Conservation (phyloP, 2,888 invertebrate genomes). For the Tuta absoluta region DNA sequence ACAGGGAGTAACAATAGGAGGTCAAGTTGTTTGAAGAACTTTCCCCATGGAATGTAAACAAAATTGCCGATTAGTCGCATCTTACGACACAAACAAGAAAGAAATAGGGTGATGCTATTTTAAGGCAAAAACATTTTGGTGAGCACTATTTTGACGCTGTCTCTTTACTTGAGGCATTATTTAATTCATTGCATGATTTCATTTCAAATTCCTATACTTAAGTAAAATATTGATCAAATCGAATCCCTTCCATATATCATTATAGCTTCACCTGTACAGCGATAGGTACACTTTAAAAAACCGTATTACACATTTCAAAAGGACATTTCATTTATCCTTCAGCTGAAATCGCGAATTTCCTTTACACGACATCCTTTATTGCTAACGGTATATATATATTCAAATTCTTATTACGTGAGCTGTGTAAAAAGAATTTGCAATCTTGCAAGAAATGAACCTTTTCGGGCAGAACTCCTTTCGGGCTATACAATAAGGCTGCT, state of each 20-base stretch:
- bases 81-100: too few relatives aligned
- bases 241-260: neutral
- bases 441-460: constrained; percentile 30
- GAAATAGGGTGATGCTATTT: too few relatives aligned
- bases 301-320: constrained; percentile 22
- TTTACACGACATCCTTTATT: constrained; percentile 29
- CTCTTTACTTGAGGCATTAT: too few relatives aligned
- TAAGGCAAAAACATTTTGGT: too few relatives aligned
- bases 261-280: constrained; percentile 9
- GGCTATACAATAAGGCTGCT: constrained; percentile 13
- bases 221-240: neutral
- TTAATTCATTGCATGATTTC: too few relatives aligned
- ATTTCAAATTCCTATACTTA: neutral
- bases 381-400: constrained; percentile 30
- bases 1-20: too few relatives aligned
- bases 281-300: neutral
- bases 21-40: too few relatives aligned
- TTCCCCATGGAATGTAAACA: too few relatives aligned
- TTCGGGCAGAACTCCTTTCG: constrained; percentile 17
- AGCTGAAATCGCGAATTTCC: constrained; percentile 21
- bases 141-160: too few relatives aligned
- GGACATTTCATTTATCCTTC: constrained; percentile 22
- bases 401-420: constrained; percentile 31
- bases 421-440: constrained; percentile 31
- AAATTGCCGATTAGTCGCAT: too few relatives aligned